Base-by-base conservation (phyloP, 1,140 invertebrate species). In the Hesperophylax magnus region DNA sequence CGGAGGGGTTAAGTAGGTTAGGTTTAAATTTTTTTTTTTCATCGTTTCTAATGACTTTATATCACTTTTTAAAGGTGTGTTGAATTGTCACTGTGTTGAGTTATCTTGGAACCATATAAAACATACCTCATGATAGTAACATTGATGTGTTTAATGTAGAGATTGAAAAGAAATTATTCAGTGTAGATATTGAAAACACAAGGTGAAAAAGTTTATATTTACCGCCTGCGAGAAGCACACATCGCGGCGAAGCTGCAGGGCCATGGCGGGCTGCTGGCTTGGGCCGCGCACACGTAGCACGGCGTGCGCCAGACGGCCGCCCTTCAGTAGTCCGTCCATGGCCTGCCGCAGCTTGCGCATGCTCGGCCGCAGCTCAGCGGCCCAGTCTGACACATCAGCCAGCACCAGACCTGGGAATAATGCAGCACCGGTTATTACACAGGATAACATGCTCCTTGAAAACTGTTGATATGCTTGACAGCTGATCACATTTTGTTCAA, bases 221-320 rank as follows among this genome's bases (percentile, higher is more conserved):
- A 97, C 96, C 72, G 97, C 96, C 90, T 99, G 97, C 24, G 96
- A 96, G 86, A 98, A 98, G 86, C 97, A 97, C 31, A 97, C 95
- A 88, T 98, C 96, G 78, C 97, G 88, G 76, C 97, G 89, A 65
- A 94, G 94, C 79, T 94, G 92, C 20, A 95, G 89, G 20, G 92
- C 91, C 39, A 93, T 93, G 11, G 91, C 90, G 20, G 81, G 86
- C 81, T 80, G 90, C 75, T 81, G 93, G 89, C 87, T 92, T 88
- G 87, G 93, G 87, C 86, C 92, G 84, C 96, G 94, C 5, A 98
- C 91, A 3, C 96, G 88, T 84, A 98, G 94, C 15, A 98, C 96
- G 8, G 96, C 96, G 87, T 98, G 96, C 1, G 96, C 96, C 3
- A 98, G 89, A 39, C 95, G 90, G 0, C 96, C 94, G 81, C 96